These are phyloP conservation scores for Rousettus leschenaultii DNA, from an alignment of 2,113 vertebrate genomes.

Conservation along the genomic window DNA sequence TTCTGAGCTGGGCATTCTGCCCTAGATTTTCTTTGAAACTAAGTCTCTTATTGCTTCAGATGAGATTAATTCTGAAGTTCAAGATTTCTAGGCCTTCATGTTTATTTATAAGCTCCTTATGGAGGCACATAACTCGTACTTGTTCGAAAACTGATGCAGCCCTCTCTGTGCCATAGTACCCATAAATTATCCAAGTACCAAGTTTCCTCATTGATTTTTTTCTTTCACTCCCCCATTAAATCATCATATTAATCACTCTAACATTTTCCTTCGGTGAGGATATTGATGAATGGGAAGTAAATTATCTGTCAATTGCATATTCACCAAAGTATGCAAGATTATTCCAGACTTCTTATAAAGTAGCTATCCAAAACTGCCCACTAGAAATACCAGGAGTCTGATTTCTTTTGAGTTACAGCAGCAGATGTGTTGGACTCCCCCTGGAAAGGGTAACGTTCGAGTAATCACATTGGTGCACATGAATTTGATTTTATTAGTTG, in stretches of 20 bases:
- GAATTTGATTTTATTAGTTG: constrained; percentile 67
- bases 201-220: constrained; percentile 54
- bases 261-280: constrained; percentile 67
- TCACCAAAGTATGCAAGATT: constrained; percentile 71
- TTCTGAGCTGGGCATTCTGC: background rate
- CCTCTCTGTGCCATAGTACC: constrained; percentile 41
- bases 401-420: constrained; percentile 66
- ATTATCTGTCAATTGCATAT: constrained; percentile 72
- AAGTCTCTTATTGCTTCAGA: constrained; percentile 40
- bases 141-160: constrained; percentile 48
- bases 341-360: constrained; percentile 69
- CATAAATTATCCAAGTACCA: constrained; percentile 71
- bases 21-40: constrained; percentile 49
- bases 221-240: constrained; percentile 51
- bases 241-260: constrained; percentile 69
- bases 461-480: constrained; percentile 50
- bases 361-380: constrained; percentile 43
- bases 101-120: constrained; percentile 72
- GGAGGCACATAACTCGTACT: constrained; percentile 47
- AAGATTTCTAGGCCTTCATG: constrained; percentile 53
- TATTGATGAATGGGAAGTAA: constrained; percentile 72
- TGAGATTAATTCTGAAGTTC: constrained; percentile 67
- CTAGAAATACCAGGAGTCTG: constrained; percentile 62
- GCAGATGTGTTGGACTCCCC: constrained; percentile 53
- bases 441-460: constrained; percentile 22